Conservation (phyloP, 1,140 invertebrate species). For the Prorops nasuta region DNA sequence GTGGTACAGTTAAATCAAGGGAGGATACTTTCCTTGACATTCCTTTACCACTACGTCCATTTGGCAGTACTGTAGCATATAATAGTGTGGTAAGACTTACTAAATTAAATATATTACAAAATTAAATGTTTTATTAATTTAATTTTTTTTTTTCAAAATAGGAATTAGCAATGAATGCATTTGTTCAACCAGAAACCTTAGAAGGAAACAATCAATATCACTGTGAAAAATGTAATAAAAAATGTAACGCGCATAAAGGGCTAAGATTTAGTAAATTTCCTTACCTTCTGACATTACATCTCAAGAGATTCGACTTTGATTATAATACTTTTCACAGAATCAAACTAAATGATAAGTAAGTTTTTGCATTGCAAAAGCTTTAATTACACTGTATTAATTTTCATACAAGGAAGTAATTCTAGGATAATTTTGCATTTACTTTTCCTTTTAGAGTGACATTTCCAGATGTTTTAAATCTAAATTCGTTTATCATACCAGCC, state of each 20-base stretch:
- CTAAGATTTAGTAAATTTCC: constrained; percentile 87
- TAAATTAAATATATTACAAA: constrained; percentile 1
- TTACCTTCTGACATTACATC: constrained; percentile 83
- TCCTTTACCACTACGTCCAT: constrained; percentile 82
- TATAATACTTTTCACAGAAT: constrained; percentile 83
- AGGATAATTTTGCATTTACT: constrained; percentile 1
- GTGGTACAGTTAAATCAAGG: constrained; percentile 79
- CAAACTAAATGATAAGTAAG: constrained; percentile 88
- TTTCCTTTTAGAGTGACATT: constrained; percentile 72
- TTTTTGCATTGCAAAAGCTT: constrained; percentile 3
- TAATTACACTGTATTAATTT: constrained; percentile 5
- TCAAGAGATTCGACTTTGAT: constrained; percentile 92
- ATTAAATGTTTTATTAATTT: not conserved
- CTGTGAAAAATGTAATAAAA: constrained; percentile 86
- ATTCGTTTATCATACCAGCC: constrained; percentile 66
- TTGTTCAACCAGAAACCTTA: constrained; percentile 83
- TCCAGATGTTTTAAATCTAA: constrained; percentile 79
- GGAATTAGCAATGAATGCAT: constrained; percentile 83
- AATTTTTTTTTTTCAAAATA: constrained; percentile 43
- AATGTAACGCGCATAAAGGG: constrained; percentile 90
- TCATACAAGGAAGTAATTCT: constrained; percentile 4
- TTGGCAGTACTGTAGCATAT: constrained; percentile 76
- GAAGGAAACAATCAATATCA: constrained; percentile 87
- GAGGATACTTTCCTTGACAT: constrained; percentile 88
- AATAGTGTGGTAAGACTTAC: constrained; percentile 68